Percentiles rank a stretch among this genome's conserved stretches.
phyloP scores from a whole-genome alignment of 2,888 invertebrate species.

The Scaptomyza polygonia region DNA sequence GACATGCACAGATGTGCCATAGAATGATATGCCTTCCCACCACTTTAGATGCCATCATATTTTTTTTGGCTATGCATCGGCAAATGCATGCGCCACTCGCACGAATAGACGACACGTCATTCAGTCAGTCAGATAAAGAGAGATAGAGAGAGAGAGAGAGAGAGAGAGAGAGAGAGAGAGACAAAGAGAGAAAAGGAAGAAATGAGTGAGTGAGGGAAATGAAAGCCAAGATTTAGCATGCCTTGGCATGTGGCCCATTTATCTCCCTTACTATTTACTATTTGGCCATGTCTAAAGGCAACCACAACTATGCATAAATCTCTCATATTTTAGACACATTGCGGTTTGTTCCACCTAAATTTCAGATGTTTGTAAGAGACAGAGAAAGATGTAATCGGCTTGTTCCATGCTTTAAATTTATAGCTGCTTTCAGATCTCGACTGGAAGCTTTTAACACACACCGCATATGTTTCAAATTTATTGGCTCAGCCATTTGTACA shows the following conservation, averaged over 20 bases:
- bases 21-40: constrained; percentile 26
- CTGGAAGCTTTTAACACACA: constrained; percentile 39
- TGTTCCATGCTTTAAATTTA: constrained; percentile 53
- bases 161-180: neutral
- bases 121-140: constrained; percentile 30
- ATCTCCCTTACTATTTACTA: constrained; percentile 32
- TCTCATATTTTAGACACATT: constrained; percentile 55
- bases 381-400: constrained; percentile 42
- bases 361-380: constrained; percentile 26
- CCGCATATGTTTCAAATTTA: constrained; percentile 56
- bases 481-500: constrained; percentile 29
- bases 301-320: constrained; percentile 57
- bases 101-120: constrained; percentile 63
- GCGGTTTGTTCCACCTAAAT: constrained; percentile 49
- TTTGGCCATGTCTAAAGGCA: constrained; percentile 35
- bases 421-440: constrained; percentile 55
- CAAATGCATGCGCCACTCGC: constrained; percentile 57
- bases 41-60: constrained; percentile 51
- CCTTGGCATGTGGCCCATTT: constrained; percentile 68
- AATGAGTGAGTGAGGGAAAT: neutral
- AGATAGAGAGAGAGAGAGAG: neutral
- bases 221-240: constrained; percentile 20
- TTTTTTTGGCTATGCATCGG: constrained; percentile 49
- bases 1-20: constrained; percentile 48
- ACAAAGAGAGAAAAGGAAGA: too few species aligned